Conservation (phyloP, 2,797 vertebrate species). For the Selene dorsalis region DNA sequence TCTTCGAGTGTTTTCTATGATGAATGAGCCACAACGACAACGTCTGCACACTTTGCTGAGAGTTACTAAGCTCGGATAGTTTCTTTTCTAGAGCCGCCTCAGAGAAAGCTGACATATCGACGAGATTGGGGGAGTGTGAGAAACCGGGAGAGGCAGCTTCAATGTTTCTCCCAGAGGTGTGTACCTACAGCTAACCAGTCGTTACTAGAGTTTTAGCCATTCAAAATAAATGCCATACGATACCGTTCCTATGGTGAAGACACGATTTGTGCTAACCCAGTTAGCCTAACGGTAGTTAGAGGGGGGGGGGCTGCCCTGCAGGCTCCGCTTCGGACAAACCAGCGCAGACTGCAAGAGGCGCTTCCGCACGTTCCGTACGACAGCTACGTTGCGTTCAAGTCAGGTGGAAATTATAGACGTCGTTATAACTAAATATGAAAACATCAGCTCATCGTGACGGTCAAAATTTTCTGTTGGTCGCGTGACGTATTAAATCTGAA, state of each 20-base stretch:
- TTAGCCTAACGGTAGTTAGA: not conserved
- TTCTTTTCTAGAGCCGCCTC: slow-evolving; percentile 88
- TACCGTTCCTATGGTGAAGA: not conserved
- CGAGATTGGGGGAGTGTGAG: slow-evolving; percentile 17
- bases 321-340: not conserved
- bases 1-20: slow-evolving; percentile 88
- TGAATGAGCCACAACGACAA: slow-evolving; percentile 89
- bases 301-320: not conserved
- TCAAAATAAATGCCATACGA: not conserved
- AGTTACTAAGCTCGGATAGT: slow-evolving; percentile 89
- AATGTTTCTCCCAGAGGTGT: slow-evolving; percentile 39
- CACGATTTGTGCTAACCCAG: slow-evolving; percentile 1
- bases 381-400: slow-evolving; percentile 47
- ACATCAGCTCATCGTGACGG: not conserved
- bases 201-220: slow-evolving; percentile 19
- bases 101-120: slow-evolving; percentile 88
- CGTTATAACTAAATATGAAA: not conserved
- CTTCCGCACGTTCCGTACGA: slow-evolving; percentile 45
- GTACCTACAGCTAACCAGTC: slow-evolving; percentile 4
- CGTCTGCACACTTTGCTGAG: slow-evolving; percentile 89
- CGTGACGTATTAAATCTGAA: not conserved
- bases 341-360: slow-evolving; percentile 19
- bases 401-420: not conserved
- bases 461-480: not conserved
- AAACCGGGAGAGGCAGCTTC: slow-evolving; percentile 44